A percentile compares a stretch with the other conserved stretches of the same genome.
Conservation (phyloP, 1,140 invertebrate genomes). For the Samia ricini region DNA sequence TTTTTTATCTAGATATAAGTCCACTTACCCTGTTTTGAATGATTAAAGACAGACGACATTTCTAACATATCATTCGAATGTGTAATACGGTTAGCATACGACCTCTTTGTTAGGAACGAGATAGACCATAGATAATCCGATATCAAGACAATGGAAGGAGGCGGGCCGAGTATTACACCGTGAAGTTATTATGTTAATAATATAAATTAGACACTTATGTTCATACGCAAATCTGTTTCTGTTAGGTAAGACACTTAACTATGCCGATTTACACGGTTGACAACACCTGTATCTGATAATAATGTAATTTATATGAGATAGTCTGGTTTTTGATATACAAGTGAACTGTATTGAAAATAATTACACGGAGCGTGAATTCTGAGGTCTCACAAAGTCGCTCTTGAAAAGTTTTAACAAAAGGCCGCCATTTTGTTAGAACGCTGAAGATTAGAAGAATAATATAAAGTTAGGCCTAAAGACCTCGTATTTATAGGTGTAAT, state of each 20-base stretch:
- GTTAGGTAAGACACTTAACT: conserved; percentile 8
- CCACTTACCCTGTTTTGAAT: background rate
- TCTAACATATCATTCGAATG: conserved; percentile 8
- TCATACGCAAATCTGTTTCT: background rate
- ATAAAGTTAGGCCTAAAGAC: too few relatives aligned
- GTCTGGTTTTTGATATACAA: too few relatives aligned
- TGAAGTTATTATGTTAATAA: conserved; percentile 22
- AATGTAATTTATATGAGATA: too few relatives aligned
- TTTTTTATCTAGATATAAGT: background rate
- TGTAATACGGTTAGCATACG: conserved; percentile 9
- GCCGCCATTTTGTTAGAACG: too few relatives aligned
- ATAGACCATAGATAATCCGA: conserved; percentile 11
- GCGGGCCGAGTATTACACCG: conserved; percentile 12
- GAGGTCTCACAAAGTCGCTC: too few relatives aligned
- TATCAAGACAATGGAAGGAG: conserved; percentile 13
- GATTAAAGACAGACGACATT: conserved; percentile 1
- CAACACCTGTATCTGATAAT: background rate
- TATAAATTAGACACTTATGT: conserved; percentile 2
- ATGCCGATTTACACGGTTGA: background rate
- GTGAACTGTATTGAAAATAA: too few relatives aligned
- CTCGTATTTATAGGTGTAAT: too few relatives aligned
- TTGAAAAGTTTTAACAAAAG: too few relatives aligned
- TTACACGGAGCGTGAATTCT: too few relatives aligned
- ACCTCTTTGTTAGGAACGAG: conserved; percentile 11
- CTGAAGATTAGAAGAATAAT: too few relatives aligned